Conservation (phyloP, 2,888 invertebrate genomes). For the Chrysolina haemoptera region DNA sequence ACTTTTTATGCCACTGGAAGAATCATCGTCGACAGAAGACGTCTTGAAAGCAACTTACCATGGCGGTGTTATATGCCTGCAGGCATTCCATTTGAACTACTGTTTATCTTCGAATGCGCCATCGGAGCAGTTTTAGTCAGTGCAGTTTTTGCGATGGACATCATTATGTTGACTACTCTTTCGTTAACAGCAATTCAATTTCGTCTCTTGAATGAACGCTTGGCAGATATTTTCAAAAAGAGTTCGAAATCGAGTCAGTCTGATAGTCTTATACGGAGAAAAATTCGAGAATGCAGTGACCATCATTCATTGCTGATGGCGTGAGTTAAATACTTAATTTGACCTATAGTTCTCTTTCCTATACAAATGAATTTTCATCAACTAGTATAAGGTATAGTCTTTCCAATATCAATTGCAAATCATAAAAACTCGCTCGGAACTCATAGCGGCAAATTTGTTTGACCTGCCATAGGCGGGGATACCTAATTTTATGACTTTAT, state of each 20-base stretch:
- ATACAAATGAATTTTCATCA: too few relatives aligned
- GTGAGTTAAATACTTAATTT: neutral
- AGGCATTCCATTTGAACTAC: neutral
- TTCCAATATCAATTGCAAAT: too few relatives aligned
- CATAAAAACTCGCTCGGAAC: too few relatives aligned
- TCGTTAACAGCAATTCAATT: conserved; percentile 1
- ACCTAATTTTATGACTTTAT: too few relatives aligned
- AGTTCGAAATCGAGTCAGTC: neutral
- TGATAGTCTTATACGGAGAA: neutral
- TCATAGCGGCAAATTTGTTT: too few relatives aligned
- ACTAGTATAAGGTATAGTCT: too few relatives aligned
- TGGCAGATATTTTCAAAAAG: neutral
- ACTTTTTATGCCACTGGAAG: neutral
- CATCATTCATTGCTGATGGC: neutral
- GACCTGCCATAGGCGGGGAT: too few relatives aligned
- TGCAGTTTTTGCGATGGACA: neutral
- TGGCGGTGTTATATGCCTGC: neutral
- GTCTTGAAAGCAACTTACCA: neutral
- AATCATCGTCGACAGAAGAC: neutral
- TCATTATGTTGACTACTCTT: neutral
- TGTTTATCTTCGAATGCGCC: neutral
- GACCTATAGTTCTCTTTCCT: too few relatives aligned
- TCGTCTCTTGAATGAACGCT: neutral
- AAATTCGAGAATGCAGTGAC: neutral
- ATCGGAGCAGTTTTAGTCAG: neutral